Evolutionary conservation across 2,888 invertebrate genomes (phyloP).

Genomic region (Hyposoter didymator): DNA sequence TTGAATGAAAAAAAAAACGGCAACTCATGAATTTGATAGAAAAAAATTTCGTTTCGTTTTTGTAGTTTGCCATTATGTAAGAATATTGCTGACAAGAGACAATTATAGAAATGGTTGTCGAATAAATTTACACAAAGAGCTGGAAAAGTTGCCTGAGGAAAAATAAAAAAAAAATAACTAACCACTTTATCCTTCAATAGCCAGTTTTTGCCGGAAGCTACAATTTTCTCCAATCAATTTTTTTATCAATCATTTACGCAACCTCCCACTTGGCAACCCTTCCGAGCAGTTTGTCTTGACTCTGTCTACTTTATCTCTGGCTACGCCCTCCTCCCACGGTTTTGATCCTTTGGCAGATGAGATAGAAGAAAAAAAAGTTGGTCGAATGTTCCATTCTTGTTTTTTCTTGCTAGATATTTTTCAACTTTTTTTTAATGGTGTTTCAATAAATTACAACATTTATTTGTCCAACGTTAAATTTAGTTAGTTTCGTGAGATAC

Average conservation of each 20-base stretch:
- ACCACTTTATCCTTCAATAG: slow-evolving; percentile 27
- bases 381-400: too few species aligned
- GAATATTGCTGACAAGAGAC: neutral
- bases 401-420: too few species aligned
- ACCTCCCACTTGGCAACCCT: neutral
- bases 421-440: too few species aligned
- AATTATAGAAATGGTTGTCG: neutral
- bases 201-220: slow-evolving; percentile 33
- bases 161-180: neutral
- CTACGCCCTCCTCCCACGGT: slow-evolving; percentile 6
- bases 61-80: neutral
- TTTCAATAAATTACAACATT: neutral
- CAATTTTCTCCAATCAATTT: slow-evolving; percentile 49
- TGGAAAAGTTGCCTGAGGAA: neutral
- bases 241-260: slow-evolving; percentile 58
- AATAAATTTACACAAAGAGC: neutral
- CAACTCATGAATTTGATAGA: neutral
- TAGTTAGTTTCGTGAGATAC: neutral
- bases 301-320: slow-evolving; percentile 19
- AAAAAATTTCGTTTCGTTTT: neutral
- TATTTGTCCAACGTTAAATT: neutral
- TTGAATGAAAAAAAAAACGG: neutral
- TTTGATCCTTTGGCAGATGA: slow-evolving; percentile 29
- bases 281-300: slow-evolving; percentile 36
- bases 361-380: slow-evolving; percentile 1